Percentiles rank a stretch among this genome's conserved stretches.
These are phyloP conservation scores for Melipona bicolor DNA, from an alignment of 2,888 invertebrate species.

Conservation along the genomic window DNA sequence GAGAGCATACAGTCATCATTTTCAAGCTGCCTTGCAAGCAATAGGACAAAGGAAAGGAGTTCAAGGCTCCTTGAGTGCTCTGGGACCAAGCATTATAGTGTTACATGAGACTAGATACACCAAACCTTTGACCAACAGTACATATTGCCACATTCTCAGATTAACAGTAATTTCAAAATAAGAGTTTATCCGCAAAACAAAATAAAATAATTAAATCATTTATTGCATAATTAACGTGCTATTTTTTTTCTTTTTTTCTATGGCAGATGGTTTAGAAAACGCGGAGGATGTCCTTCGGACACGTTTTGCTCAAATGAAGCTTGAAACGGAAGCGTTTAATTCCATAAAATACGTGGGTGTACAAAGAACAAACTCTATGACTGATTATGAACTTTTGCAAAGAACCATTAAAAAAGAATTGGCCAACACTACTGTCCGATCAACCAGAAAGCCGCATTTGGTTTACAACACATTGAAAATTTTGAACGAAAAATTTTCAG, in stretches of 20 bases:
- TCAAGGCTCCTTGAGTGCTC: conserved; percentile 84
- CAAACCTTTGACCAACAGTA: conserved; percentile 87
- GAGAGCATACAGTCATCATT: conserved; percentile 90
- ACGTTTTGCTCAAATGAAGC: conserved; percentile 87
- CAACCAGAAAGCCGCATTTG: conserved; percentile 88
- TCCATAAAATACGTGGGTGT: conserved; percentile 89
- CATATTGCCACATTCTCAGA: conserved; percentile 73
- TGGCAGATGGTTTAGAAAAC: conserved; percentile 86
- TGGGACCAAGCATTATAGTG: conserved; percentile 91
- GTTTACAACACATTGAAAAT: conserved; percentile 89
- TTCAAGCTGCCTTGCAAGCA: conserved; percentile 86
- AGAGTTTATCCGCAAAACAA: conserved; percentile 29
- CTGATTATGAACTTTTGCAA: conserved; percentile 87
- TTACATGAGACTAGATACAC: conserved; percentile 93
- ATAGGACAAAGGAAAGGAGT: conserved; percentile 82
- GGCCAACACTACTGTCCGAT: conserved; percentile 89
- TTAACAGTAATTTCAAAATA: conserved; percentile 65
- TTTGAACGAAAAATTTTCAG: conserved; percentile 91
- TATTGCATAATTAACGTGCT: conserved; percentile 31
- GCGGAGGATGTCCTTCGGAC: conserved; percentile 87
- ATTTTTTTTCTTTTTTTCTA: conserved; percentile 24
- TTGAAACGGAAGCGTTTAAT: conserved; percentile 90
- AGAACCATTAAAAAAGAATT: conserved; percentile 87
- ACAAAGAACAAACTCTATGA: conserved; percentile 85
- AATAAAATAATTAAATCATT: background rate